A percentile compares a stretch with the other conserved stretches of the same genome.
Conservation (phyloP, 2,888 invertebrate genomes). For the Sesia apiformis region DNA sequence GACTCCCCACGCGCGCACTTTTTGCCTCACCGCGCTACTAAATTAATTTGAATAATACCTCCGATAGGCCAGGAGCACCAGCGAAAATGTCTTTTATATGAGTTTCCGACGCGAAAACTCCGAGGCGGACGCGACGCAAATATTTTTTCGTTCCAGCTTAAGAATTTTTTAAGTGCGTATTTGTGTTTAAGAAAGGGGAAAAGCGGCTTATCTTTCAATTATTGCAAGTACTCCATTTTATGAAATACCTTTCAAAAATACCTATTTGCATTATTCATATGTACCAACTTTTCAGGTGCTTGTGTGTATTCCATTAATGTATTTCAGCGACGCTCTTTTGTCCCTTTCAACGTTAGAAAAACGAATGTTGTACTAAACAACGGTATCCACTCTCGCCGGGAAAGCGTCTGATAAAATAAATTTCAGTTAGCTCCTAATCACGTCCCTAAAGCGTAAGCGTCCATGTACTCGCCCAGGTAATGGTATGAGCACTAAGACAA, state of each 20-base stretch:
- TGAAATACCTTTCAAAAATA: background rate
- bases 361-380: constrained; percentile 43
- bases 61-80: constrained; percentile 58
- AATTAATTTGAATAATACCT: constrained; percentile 72
- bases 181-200: constrained; percentile 41
- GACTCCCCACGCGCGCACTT: constrained; percentile 57
- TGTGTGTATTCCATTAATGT: background rate
- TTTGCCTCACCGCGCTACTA: constrained; percentile 67
- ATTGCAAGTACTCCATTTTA: constrained; percentile 7
- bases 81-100: constrained; percentile 64
- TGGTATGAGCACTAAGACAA: constrained; percentile 52
- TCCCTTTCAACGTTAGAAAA: too few relatives aligned
- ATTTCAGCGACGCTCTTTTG: too few relatives aligned
- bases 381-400: constrained; percentile 28
- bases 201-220: constrained; percentile 29
- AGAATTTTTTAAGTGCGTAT: constrained; percentile 32
- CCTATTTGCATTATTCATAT: background rate
- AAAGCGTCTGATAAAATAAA: constrained; percentile 47
- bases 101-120: constrained; percentile 56
- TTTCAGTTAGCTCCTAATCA: constrained; percentile 59
- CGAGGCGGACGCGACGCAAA: constrained; percentile 27
- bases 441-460: constrained; percentile 44
- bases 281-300: background rate
- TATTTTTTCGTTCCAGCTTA: constrained; percentile 41
- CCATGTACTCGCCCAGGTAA: constrained; percentile 44